Conservation (phyloP, 2,113 vertebrate genomes). For the Gymnobelideus leadbeateri region DNA sequence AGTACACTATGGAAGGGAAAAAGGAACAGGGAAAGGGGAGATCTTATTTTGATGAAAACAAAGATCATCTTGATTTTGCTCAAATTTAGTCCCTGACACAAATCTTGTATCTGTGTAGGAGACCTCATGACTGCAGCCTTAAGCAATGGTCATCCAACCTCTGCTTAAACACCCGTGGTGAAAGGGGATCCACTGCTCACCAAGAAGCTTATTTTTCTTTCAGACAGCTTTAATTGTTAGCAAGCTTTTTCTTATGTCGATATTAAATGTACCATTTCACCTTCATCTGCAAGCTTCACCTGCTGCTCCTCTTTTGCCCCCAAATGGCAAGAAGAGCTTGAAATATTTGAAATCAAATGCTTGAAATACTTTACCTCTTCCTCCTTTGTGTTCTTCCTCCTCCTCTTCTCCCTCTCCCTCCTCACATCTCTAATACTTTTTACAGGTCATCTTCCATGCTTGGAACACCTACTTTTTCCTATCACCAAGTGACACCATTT, state of each 20-base stretch:
- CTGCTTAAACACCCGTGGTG: neutral
- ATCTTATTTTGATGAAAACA: neutral
- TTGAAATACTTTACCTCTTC: neutral
- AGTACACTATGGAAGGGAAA: neutral
- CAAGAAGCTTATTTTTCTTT: neutral
- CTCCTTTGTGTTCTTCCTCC: neutral
- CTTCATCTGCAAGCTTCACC: neutral
- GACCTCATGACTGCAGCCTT: neutral
- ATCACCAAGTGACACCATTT: neutral
- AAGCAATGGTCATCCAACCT: neutral
- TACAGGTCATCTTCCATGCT: neutral
- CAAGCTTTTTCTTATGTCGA: neutral
- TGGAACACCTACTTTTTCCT: neutral
- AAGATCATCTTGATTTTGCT: neutral
- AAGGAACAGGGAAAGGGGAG: neutral
- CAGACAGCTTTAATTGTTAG: neutral
- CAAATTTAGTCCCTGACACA: neutral
- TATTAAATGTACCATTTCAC: neutral
- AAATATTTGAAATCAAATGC: neutral
- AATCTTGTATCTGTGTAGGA: neutral
- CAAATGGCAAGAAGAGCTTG: neutral
- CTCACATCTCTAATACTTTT: neutral
- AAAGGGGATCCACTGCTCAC: neutral
- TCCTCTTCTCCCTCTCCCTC: neutral
- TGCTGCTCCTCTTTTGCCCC: neutral